Evolutionary conservation across 1,140 invertebrate species (phyloP).

Genomic region (Danaus melanippus): DNA sequence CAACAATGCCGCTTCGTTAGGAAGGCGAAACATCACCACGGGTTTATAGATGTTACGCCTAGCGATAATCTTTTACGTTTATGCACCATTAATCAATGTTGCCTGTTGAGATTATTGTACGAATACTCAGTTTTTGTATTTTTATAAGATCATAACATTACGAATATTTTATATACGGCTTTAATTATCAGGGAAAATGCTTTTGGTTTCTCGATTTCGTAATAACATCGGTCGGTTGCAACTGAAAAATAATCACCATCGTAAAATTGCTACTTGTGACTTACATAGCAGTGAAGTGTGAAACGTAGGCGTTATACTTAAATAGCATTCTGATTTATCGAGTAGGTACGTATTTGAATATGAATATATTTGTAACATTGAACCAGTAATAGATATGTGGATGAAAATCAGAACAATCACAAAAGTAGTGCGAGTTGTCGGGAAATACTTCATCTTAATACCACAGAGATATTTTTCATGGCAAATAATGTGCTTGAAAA

Average conservation of each 20-base stretch:
- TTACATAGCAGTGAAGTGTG: constrained; percentile 18
- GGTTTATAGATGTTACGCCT: constrained; percentile 40
- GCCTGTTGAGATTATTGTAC: constrained; percentile 2
- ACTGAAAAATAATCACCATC: constrained; percentile 9
- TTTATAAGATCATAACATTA: too few relatives aligned
- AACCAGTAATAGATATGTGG: constrained; percentile 8
- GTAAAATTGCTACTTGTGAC: constrained; percentile 8
- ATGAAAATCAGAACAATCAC: too few relatives aligned
- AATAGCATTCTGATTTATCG: constrained; percentile 20
- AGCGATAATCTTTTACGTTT: constrained; percentile 39
- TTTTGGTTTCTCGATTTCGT: too few relatives aligned
- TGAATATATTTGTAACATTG: constrained; percentile 14
- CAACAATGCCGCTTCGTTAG: constrained; percentile 64
- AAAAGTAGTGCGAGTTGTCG: too few relatives aligned
- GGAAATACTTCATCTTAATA: too few relatives aligned
- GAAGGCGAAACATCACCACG: constrained; percentile 31
- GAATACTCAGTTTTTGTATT: too few relatives aligned
- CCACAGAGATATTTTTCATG: too few relatives aligned
- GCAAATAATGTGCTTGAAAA: too few relatives aligned
- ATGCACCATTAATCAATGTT: constrained; percentile 43
- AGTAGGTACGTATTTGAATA: constrained; percentile 19
- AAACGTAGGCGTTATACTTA: constrained; percentile 24
- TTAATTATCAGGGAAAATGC: too few relatives aligned
- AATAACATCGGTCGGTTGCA: too few relatives aligned
- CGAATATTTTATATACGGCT: too few relatives aligned